Evolutionary conservation across 1,140 invertebrate species (phyloP).

Genomic region (Condylostylus longicornis): DNA sequence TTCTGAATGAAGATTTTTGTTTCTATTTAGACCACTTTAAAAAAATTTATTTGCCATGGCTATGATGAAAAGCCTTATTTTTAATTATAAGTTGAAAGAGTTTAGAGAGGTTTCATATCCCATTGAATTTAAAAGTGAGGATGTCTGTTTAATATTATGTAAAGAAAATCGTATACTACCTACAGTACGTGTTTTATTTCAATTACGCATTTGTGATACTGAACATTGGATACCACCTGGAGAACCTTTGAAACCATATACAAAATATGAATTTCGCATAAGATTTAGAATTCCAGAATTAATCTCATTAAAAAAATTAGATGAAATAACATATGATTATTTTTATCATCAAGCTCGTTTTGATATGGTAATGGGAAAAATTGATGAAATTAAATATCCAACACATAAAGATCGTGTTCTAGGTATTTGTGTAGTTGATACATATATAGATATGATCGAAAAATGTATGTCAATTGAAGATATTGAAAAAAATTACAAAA

Average conservation of each 20-base stretch:
- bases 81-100: too few relatives aligned
- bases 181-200: conserved; percentile 59
- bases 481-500: conserved; percentile 60
- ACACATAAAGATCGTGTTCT: conserved; percentile 57
- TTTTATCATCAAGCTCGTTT: conserved; percentile 68
- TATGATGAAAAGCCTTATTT: too few relatives aligned
- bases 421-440: conserved; percentile 69
- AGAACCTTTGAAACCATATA: conserved; percentile 36
- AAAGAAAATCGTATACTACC: conserved; percentile 54
- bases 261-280: conserved; percentile 55
- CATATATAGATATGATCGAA: conserved; percentile 64
- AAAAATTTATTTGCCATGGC: too few relatives aligned
- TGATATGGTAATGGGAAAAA: conserved; percentile 63
- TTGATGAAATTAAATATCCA: conserved; percentile 60
- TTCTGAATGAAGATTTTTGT: too few relatives aligned
- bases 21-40: too few relatives aligned
- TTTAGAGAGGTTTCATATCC: too few relatives aligned
- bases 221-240: conserved; percentile 46
- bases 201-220: conserved; percentile 42
- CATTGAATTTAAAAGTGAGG: too few relatives aligned
- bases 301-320: conserved; percentile 46
- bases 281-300: conserved; percentile 53
- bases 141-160: conserved; percentile 54
- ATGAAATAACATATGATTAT: conserved; percentile 63
- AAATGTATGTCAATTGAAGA: conserved; percentile 44